Percentiles rank a stretch among this genome's conserved stretches.
Conservation (phyloP, 2,113 vertebrate species). For the Lethenteron reissneri region DNA sequence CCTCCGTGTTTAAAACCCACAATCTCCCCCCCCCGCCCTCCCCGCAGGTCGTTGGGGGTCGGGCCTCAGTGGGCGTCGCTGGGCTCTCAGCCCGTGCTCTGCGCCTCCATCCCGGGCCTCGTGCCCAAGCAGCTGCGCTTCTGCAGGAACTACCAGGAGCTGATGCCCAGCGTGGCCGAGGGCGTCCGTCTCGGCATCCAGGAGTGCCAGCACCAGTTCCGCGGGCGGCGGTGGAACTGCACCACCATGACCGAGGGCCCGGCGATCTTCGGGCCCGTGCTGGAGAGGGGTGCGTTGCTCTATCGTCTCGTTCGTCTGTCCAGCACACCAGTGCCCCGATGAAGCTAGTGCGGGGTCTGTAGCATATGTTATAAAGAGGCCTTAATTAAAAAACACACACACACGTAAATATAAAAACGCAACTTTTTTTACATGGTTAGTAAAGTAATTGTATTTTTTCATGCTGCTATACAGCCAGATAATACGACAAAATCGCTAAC, state of each 20-base stretch:
- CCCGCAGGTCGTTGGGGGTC: conserved; percentile 59
- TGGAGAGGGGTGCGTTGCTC: conserved; percentile 58
- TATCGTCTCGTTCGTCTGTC: too few relatives aligned
- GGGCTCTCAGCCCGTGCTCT: conserved; percentile 66
- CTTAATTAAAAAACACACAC: too few relatives aligned
- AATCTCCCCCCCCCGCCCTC: conserved; percentile 14
- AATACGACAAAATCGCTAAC: too few relatives aligned
- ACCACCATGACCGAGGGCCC: conserved; percentile 66
- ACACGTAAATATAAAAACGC: too few relatives aligned
- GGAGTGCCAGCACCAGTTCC: conserved; percentile 87
- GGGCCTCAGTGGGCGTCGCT: conserved; percentile 68
- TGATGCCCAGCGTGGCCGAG: conserved; percentile 89
- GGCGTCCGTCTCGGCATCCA: conserved; percentile 79
- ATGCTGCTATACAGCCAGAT: too few relatives aligned
- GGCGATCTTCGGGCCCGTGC: conserved; percentile 81
- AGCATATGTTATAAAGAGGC: too few relatives aligned
- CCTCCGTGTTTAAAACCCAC: not conserved
- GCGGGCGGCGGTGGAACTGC: conserved; percentile 87
- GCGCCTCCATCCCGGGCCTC: conserved; percentile 72
- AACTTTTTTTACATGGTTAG: too few relatives aligned
- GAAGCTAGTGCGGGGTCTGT: too few relatives aligned
- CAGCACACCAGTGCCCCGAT: too few relatives aligned
- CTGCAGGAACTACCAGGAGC: conserved; percentile 86
- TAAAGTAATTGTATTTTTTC: too few relatives aligned
- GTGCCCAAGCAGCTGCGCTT: conserved; percentile 91